Evolutionary conservation across 2,797 vertebrate species (phyloP), one percentile per base, ranked within the genome.

Genomic region (Cephalopachus bancanus): DNA sequence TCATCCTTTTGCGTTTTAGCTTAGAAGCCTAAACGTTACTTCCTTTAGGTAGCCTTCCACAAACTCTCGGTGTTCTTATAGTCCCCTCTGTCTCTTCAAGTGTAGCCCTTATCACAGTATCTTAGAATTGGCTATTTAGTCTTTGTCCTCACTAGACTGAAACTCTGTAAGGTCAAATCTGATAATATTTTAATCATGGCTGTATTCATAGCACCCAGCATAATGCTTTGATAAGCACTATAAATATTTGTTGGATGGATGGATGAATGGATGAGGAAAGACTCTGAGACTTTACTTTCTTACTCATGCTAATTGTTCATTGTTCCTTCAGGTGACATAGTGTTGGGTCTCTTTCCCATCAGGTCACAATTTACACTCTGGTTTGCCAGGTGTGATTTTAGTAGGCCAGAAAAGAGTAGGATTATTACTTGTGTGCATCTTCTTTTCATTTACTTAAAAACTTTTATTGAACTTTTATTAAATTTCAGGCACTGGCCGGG

Each of bases 1-100:
- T 93, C 93, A 65, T 75, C 59, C 59, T 95, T 95, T 93, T 92
- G 80, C 33, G 83, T 57, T 92, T 93, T 89, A 65, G 30, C 67
- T 49, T 95, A 65, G 69, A 84, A 87, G 49, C 24, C 51, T 89
- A 74, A 65, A 74, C 19, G 8, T 84, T 84, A 62, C 78, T 93
- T 89, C 80, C 57, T 94, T 26, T 64, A 51, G 44, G 67, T 84
- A 94, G 30, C 72, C 53, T 93, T 91, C 72, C 57, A 72, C 81
- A 95, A 60, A 44, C 51, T 91, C 33, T 81, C 60, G 51, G 69
- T 88, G 55, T 83, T 92, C 60, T 92, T 83, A 0, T n/a, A 90
- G 53, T 55, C 76, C 57, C 37, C 89, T 95, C 71, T 44, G 5
- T 72, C 71, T 90, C 69, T 92, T 44, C 67, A 95, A 33, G 44